Base-by-base conservation (phyloP, 2,888 invertebrate genomes). In the Hydriomena furcata region DNA sequence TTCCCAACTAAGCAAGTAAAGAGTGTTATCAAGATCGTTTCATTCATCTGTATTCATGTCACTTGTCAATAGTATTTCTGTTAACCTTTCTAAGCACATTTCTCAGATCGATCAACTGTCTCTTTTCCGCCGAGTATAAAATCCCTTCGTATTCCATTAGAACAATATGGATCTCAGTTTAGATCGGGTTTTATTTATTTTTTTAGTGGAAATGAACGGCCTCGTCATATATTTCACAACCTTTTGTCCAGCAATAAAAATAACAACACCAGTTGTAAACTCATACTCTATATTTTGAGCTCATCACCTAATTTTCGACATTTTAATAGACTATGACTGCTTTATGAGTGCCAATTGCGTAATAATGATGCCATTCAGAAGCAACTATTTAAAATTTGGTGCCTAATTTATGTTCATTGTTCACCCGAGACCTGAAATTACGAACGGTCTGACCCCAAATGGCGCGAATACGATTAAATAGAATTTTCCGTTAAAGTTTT, bases 281-380 rank as follows among this genome's bases (percentile, higher is more conserved):
- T 48, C 45, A 40, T 53, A 51, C 47, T 52, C 56, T 55, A 59
- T 55, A 62, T 66, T 50, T 52, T 51, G 47, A 55, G 61, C 45
- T 52, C 63, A 58, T 60, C 60, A 52, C 49, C 59, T 64, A 66
- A 67, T 68, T 71, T 61, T 62, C 65, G 65, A 65, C 61, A 65
- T 61, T 71, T 68, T 71, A 71, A 76, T 71, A 64, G 71, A 59
- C 68, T 61, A 61, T 77, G 70, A 76, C 66, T 65, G 64, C 69
- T 71, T 76, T 69, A 74, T 55, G 66, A 63, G 60, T 57, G 47
- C 49, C 61, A 60, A 66, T 72, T 71, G 71, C 63, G 66, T 60
- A 57, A 51, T 41, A 43, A 55, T 70, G 69, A 68, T 65, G 69
- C 57, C 64, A 59, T 61, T 65, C 58, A 51, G 32, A 38, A 55